Base-by-base conservation (phyloP, 2,888 invertebrate species). In the Mactromeris polynyma region DNA sequence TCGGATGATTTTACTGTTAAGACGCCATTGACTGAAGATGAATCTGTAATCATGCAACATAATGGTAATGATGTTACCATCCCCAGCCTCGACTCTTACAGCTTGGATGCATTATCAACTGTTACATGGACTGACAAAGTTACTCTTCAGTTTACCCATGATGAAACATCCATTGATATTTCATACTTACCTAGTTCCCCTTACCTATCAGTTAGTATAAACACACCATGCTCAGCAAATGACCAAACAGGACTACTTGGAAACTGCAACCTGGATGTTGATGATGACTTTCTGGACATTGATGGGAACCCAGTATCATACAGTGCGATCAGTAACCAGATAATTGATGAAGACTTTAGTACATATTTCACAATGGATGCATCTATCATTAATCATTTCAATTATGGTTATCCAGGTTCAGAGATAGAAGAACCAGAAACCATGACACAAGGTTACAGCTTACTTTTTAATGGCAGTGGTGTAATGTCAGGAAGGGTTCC, bases 231-330 rank as follows among this genome's bases (percentile, higher is more conserved):
- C 38, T 58, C 87, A 54, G 40, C 33, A 1, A 64, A 51, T 31
- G 85, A 85, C 6, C 80, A 86, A 4, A 31, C 77, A 19, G 95
- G 95, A 1, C 80, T 95, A 6, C 92, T 93, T 82, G 95, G 95
- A 17, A 94, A 93, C 86, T 95, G 95, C 86, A 94, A 95, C 51
- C 82, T 81, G 17, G 90, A 93, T 85, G 42, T 81, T 3, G 85
- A 93, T 64, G 93, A 95, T 84, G 95, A 95, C 80, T 94, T 95
- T 79, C 11, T 73, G 26, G 38, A 54, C 21, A 83, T n/a, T 19
- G 64, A 33, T 19, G 84, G 78, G 3, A 82, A 21, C 21, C n/a
- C 69, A 17, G 33, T 85, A 14, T 46, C 38, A 7, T 85, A 87
- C 36, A 64, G 21, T 82, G 85, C 79, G 21, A 82, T 90, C 19